Evolutionary conservation across 2,797 vertebrate species (phyloP), one percentile per base, ranked within the genome.

Genomic region (Nasua narica): DNA sequence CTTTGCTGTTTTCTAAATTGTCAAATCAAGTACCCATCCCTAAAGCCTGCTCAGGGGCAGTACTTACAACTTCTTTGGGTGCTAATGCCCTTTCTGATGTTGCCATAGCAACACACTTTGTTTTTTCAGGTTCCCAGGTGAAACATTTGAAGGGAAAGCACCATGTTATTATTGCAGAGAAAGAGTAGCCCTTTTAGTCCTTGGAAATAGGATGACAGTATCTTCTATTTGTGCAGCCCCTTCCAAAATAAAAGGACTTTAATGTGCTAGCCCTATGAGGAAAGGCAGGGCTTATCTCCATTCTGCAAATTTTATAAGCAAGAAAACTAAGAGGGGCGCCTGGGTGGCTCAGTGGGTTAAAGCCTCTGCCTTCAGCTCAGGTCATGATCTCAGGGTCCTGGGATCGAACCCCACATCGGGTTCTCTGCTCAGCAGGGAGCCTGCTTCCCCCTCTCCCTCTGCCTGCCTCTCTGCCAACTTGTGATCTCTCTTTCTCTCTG

Each of bases 81-180:
- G 32, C 72, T 95, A 88, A 96, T 69, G 88, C 23, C 77, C 37
- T 62, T 78, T 92, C 52, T 88, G 62, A 78, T 70, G 82, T 95
- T 96, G 56, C 88, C 88, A 98, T 92, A 92, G 95, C 92, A 98
- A 98, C 81, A 65, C 1, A 62, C 2, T 58, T 70, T 60, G 56
- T 37, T 48, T 40, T 35, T 67, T 35, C 29, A 52, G 48, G 67
- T 56, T 83, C 29, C 35, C 87, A 94, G 58, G 72, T 90, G 19
- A 97, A 94, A 76, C n/a, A 40, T 54, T 48, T 88, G 48, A 96
- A 95, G 77, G 60, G 82, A 95, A 96, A 93, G 40, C 6, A 19
- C 16, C 48, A 81, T 85, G 52, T 50, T 78, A 79, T 32, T 60
- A 40, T 32, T 74, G 54, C 65, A 83, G 25, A 90, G 32, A 46